A percentile compares a stretch with the other conserved stretches of the same genome.
These are phyloP conservation scores for Gila orcuttii DNA, from an alignment of 2,113 vertebrate genomes.

Conservation along the genomic window DNA sequence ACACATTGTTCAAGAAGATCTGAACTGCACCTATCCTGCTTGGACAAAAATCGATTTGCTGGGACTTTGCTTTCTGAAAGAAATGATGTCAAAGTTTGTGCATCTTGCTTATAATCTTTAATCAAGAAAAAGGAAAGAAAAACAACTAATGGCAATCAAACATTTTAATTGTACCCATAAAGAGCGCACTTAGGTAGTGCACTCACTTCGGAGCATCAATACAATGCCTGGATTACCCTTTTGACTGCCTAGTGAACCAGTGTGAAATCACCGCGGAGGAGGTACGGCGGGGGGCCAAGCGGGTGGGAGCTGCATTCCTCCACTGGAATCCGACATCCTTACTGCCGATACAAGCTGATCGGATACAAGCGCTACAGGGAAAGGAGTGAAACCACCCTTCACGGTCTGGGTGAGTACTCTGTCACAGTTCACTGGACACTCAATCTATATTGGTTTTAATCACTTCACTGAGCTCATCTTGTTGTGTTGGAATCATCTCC, in stretches of 20 bases:
- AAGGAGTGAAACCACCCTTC: conserved; percentile 68
- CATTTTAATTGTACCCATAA: not conserved
- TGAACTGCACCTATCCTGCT: not conserved
- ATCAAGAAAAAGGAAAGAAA: not conserved
- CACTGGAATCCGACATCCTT: conserved; percentile 55
- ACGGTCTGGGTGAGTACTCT: conserved; percentile 73
- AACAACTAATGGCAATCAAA: not conserved
- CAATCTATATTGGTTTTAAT: not conserved
- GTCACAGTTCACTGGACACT: conserved; percentile 33
- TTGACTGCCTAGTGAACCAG: conserved; percentile 39
- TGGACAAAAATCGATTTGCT: not conserved
- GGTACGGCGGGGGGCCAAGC: conserved; percentile 16
- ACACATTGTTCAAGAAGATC: not conserved
- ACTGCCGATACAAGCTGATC: conserved; percentile 52
- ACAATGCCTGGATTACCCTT: conserved; percentile 75
- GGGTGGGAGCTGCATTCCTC: conserved; percentile 63
- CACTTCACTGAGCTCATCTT: conserved; percentile 7
- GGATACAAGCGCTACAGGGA: conserved; percentile 64
- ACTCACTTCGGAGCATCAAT: conserved; percentile 32
- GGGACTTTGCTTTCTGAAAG: conserved; percentile 13
- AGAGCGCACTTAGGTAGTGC: not conserved
- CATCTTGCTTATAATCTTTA: not conserved
- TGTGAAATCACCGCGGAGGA: conserved; percentile 60
- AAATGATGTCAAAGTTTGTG: conserved; percentile 22
- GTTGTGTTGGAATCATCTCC: not conserved